Conservation (phyloP, 2,113 vertebrate genomes). For the Calidris pygmaea region DNA sequence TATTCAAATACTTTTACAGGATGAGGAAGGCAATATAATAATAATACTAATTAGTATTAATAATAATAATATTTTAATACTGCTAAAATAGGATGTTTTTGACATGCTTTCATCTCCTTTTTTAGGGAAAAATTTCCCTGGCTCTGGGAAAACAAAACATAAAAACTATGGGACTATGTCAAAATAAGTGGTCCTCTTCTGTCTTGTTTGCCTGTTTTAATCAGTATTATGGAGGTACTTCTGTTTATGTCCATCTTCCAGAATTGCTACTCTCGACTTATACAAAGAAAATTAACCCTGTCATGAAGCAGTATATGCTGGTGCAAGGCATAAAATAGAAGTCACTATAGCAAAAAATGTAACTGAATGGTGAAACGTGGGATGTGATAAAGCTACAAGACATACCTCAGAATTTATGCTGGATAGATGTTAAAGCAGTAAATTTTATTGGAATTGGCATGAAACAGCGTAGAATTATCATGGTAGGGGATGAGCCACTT, state of each 20-base stretch:
- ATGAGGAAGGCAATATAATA: background rate
- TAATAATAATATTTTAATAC: background rate
- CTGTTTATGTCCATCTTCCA: background rate
- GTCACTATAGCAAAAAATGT: background rate
- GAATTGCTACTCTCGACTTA: background rate
- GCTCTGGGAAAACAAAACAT: background rate
- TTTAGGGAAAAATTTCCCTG: background rate
- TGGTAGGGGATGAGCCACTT: background rate
- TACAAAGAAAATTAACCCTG: background rate
- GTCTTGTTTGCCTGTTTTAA: background rate
- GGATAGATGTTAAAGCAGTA: background rate
- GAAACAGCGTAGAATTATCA: background rate
- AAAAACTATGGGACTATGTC: background rate
- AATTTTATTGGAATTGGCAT: background rate
- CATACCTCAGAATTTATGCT: background rate
- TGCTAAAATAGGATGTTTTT: background rate
- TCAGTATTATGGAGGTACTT: background rate
- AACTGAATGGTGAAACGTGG: background rate
- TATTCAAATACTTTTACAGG: background rate
- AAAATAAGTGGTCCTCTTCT: background rate
- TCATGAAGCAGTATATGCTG: background rate
- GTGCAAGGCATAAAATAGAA: background rate
- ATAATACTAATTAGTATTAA: background rate
- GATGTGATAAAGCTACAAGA: background rate
- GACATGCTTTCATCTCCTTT: background rate